Base-by-base conservation (phyloP, 2,888 invertebrate species). In the Calliopum simillimum region DNA sequence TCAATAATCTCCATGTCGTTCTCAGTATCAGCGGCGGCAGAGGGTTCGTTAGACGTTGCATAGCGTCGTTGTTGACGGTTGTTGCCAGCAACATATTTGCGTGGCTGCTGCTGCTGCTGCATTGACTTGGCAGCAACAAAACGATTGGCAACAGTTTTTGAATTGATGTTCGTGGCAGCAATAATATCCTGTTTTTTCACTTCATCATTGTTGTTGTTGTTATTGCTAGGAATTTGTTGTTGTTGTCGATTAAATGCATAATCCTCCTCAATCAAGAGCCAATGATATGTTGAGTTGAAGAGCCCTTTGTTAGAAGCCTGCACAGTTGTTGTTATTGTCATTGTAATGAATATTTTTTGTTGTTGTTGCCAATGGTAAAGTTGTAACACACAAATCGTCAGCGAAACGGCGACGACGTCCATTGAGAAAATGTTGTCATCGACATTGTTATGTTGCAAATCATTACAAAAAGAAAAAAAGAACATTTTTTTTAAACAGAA, bases 181-280 rank as follows among this genome's bases (percentile, higher is more conserved):
- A 19, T 16, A 21, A 14, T n/a, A 64, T 71, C 70, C 63, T 70
- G 71, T 70, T 73, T 68, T 71, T 74, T 62, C 69, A 64, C 71
- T 68, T 75, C 55, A 44, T 72, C 61, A 25, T 61, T 51, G 49
- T 68, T 68, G 59, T 73, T 73, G 66, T 69, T 72, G 69, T 70
- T 75, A 76, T 76, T 75, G 76, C 71, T 74, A 73, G 73, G 76
- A 71, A 33, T 33, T 75, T 67, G 71, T 75, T 33, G 33, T 33
- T 33, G 33, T 33, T 75, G 74, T 71, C 77, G 78, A 79, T 79
- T 79, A 79, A 79, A 73, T 76, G 78, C 77, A 78, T 83, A 85
- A 83, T 86, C 84, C 80, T 86, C 84, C 79, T 84, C 84, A 79
- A 86, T 82, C 83, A 86, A 78, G 79, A 86, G 80, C 86, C 85